phyloP scores from a whole-genome alignment of 2,113 vertebrate genomes.

The Lichenostomus cassidix region DNA sequence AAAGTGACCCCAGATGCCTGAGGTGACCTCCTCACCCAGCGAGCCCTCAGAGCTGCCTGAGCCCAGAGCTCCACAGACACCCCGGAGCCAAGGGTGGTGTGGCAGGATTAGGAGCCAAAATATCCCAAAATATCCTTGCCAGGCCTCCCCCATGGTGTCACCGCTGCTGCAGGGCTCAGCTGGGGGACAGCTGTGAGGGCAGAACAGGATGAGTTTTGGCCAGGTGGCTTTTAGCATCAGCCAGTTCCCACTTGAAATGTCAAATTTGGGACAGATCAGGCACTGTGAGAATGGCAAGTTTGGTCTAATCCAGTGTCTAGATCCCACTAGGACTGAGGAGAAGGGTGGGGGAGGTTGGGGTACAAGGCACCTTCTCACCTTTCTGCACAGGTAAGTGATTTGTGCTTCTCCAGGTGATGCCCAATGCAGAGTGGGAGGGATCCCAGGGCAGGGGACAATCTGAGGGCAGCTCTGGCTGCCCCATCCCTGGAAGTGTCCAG shows the following conservation, averaged over 20 bases:
- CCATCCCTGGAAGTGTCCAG: neutral
- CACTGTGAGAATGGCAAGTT: neutral
- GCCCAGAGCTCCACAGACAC: slow-evolving; percentile 35
- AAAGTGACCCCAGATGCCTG: slow-evolving; percentile 55
- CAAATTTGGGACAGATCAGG: neutral
- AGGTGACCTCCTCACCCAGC: slow-evolving; percentile 46
- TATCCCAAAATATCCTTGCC: neutral
- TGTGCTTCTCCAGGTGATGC: neutral
- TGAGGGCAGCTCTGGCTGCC: neutral
- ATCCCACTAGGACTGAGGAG: neutral
- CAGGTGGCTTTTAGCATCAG: neutral
- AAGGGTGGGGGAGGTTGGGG: neutral
- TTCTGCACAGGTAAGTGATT: fast-evolving
- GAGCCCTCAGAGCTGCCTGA: neutral
- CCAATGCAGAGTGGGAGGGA: neutral
- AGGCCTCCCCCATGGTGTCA: neutral
- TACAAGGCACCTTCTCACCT: neutral
- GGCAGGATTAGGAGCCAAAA: slow-evolving; percentile 30
- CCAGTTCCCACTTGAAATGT: neutral
- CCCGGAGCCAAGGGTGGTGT: slow-evolving; percentile 28
- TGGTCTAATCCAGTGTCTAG: neutral
- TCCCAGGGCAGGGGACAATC: neutral
- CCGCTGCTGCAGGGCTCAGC: fast-evolving
- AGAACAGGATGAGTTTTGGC: fast-evolving
- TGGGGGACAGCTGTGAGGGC: neutral